A percentile compares a stretch with the other conserved stretches of the same genome.
Conservation (phyloP, 2,113 vertebrate genomes). For the Ariopsis seemanni region DNA sequence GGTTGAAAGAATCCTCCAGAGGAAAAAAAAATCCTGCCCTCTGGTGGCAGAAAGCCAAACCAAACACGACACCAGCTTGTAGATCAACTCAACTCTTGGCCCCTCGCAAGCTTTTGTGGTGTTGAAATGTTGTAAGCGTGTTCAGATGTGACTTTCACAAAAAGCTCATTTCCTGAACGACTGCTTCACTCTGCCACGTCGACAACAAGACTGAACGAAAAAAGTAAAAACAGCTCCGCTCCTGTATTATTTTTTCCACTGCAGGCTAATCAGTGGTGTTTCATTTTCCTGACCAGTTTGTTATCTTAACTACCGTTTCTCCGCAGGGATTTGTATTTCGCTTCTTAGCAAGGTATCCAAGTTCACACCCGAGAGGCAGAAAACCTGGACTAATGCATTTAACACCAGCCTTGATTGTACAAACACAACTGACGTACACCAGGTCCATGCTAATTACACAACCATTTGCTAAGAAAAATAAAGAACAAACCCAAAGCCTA, state of each 20-base stretch:
- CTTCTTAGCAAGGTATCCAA: constrained; percentile 67
- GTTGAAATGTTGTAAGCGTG: constrained; percentile 42
- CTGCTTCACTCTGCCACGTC: constrained; percentile 54
- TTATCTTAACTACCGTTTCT: constrained; percentile 61
- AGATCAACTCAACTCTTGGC: constrained; percentile 30
- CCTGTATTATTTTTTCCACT: constrained; percentile 58
- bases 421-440: constrained; percentile 87
- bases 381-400: constrained; percentile 53
- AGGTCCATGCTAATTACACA: constrained; percentile 95
- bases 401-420: constrained; percentile 83
- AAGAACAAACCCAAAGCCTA: constrained; percentile 90
- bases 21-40: constrained; percentile 62
- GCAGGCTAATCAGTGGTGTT: constrained; percentile 67
- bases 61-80: constrained; percentile 34
- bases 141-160: constrained; percentile 55
- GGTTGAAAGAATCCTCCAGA: constrained; percentile 11
- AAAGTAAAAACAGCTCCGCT: constrained; percentile 30
- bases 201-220: constrained; percentile 64
- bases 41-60: constrained; percentile 63
- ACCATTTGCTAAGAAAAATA: constrained; percentile 86
- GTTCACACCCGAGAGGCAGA: constrained; percentile 52
- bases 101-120: constrained; percentile 28
- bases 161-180: constrained; percentile 66
- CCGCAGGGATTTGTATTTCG: constrained; percentile 38
- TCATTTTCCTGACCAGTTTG: constrained; percentile 65